Conservation (phyloP, 2,113 vertebrate species). For the Deroptyus accipitrinus region DNA sequence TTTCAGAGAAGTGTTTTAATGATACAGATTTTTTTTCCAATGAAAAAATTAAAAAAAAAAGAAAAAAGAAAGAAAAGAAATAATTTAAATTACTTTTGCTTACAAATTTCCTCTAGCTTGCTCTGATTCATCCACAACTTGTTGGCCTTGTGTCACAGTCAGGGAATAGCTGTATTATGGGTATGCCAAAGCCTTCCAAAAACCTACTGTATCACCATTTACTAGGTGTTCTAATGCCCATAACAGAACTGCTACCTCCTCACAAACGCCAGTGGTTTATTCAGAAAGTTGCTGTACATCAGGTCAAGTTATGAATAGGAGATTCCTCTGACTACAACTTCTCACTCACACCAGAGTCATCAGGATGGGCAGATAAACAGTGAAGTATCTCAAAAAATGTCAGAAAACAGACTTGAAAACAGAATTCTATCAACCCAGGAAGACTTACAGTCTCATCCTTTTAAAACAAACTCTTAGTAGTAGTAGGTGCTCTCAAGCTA, state of each 20-base stretch:
- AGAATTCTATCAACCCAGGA: not conserved
- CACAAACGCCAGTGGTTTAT: not conserved
- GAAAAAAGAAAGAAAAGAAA: not conserved
- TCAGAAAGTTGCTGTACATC: not conserved
- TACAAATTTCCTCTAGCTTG: not conserved
- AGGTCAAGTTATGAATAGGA: not conserved
- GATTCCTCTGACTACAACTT: not conserved
- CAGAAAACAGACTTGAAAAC: not conserved
- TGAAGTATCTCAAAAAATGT: not conserved
- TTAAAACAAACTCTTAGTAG: not conserved
- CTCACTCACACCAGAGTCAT: not conserved
- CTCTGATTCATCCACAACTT: not conserved
- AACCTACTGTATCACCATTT: not conserved
- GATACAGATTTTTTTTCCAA: not conserved
- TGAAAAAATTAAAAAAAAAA: not conserved
- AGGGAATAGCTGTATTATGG: not conserved
- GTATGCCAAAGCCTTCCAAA: not conserved
- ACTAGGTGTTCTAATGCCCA: not conserved
- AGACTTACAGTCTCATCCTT: not conserved
- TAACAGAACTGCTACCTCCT: not conserved
- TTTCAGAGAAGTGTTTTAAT: not conserved
- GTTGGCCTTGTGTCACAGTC: not conserved
- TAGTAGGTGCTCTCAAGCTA: not conserved
- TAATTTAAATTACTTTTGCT: not conserved
- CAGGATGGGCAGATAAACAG: not conserved